Base-by-base conservation (phyloP, 92 coral and sea anemone genomes). In the Ricordea florida region DNA sequence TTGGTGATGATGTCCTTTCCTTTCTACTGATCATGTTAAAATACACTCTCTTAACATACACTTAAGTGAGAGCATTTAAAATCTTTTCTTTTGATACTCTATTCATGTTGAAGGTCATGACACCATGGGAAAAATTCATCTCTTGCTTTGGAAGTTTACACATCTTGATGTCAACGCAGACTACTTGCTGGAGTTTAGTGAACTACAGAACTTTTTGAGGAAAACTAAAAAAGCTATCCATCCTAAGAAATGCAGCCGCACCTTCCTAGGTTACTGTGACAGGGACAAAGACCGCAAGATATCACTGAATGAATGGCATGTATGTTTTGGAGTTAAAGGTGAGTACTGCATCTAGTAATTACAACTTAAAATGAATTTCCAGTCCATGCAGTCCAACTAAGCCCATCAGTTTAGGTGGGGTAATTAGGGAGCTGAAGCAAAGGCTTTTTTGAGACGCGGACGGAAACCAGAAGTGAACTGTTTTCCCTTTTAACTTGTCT, bases 201-300 rank as follows among this genome's bases (percentile, higher is more conserved):
- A 94, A 42, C 52, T 94, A 3, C 87, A 89, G 22, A 66, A 61
- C 10, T 85, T 94, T 32, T 79, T 91, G 0, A 93, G 85, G 58
- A 82, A 40, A 44, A 76, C 96, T 0, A 94, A 91, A 55, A 86
- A 84, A 49, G 48, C 89, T 35, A 72, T 91, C 23, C 81, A 74
- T 23, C 97, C 97, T n/a, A 94, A 84, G 66, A 94, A 94, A 49
- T 94, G 98, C 59, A 92, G 98, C 68, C 93, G 93, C 25, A 91
- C 97, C 5, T 88, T 94, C 66, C 75, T 94, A 18, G 87, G 71
- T 2, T 91, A 85, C 72, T 94, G 98, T 33, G 97, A 94, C 77
- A 71, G 63, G 67, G 80, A 91, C 51, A 51, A 69, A 23, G 91
- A 94, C 70, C 47, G 62, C 22, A 62, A 43, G 21, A 80, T 94